Percentiles rank a stretch among this genome's conserved stretches.
These are phyloP conservation scores for Galerucella nymphaeae DNA, from an alignment of 2,888 invertebrate genomes.

Conservation along the genomic window DNA sequence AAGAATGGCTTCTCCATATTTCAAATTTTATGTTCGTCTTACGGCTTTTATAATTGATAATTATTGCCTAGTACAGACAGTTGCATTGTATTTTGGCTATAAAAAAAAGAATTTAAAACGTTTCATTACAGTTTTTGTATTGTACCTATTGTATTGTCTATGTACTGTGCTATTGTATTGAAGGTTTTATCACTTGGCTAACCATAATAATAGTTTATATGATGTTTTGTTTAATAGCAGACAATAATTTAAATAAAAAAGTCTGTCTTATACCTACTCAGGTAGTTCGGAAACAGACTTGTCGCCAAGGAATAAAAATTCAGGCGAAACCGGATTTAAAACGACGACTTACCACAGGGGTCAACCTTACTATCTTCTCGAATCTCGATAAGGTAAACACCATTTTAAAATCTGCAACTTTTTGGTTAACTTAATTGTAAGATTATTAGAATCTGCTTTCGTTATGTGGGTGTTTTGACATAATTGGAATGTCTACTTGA, in stretches of 20 bases:
- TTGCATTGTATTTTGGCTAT: neutral
- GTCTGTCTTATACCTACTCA: neutral
- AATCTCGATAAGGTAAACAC: neutral
- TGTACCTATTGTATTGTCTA: too few relatives aligned
- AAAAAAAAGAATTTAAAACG: neutral
- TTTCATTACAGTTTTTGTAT: too few relatives aligned
- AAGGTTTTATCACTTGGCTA: too few relatives aligned
- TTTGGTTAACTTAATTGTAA: neutral
- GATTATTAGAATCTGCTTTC: neutral
- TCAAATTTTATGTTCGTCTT: neutral
- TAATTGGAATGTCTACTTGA: neutral
- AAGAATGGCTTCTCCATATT: neutral
- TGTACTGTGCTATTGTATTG: too few relatives aligned
- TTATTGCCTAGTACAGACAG: neutral
- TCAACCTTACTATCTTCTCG: neutral
- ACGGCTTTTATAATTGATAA: neutral
- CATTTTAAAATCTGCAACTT: neutral
- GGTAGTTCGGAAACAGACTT: constrained; percentile 1
- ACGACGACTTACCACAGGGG: neutral
- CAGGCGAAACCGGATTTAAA: constrained; percentile 4
- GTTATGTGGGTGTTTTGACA: neutral
- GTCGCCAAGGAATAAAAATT: constrained; percentile 1
- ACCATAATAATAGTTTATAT: too few relatives aligned
- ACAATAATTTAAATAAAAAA: neutral
- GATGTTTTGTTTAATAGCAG: too few relatives aligned